These are phyloP conservation scores for Campoletis sonorensis DNA, from an alignment of 1,140 invertebrate species.

Conservation along the genomic window DNA sequence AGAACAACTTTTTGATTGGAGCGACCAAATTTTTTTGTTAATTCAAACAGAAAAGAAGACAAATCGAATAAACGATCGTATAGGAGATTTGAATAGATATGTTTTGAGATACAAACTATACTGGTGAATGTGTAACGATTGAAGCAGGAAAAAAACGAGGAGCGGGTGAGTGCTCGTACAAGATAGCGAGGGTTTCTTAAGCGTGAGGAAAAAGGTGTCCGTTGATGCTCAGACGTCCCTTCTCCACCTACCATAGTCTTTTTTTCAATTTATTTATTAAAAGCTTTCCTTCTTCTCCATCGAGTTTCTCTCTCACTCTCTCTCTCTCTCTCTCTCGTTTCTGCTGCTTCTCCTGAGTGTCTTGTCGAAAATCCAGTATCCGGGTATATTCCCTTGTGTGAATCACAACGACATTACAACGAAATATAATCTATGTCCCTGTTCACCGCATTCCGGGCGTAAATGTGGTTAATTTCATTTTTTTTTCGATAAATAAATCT, in stretches of 20 bases:
- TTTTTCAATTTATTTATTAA: slow-evolving; percentile 15
- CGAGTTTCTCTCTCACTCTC: not conserved
- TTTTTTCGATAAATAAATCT: not conserved
- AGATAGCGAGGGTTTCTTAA: not conserved
- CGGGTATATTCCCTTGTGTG: slow-evolving; percentile 5
- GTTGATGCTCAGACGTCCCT: not conserved
- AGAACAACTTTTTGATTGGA: no score
- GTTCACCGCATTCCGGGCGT: not conserved
- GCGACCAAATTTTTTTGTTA: no score
- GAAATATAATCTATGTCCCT: not conserved
- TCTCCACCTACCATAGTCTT: not conserved
- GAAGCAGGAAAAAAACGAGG: not conserved
- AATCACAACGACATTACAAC: not conserved
- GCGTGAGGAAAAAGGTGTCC: not conserved
- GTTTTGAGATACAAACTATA: no score
- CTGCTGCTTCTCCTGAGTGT: not conserved
- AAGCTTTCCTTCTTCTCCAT: not conserved
- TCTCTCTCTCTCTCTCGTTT: not conserved
- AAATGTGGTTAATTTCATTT: not conserved
- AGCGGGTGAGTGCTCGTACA: not conserved
- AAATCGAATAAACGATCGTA: no score
- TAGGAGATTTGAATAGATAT: no score
- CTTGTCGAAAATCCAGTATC: not conserved
- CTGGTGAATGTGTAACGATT: no score
- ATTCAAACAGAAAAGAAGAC: no score